Conservation (phyloP, 2,113 vertebrate species). For the Zosterops japonicus region DNA sequence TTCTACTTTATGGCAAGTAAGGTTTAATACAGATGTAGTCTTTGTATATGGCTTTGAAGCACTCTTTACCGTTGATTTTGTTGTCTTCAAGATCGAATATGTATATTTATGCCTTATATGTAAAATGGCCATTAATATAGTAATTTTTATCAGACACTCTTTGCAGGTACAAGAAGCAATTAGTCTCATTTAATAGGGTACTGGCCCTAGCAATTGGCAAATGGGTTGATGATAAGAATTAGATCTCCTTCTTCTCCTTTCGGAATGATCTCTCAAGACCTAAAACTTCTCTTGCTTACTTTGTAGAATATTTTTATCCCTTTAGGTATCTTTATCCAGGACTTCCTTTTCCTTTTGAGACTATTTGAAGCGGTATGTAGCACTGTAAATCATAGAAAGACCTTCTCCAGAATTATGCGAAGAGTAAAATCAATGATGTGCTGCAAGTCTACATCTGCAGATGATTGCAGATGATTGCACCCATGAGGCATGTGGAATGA, state of each 20-base stretch:
- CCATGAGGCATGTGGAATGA: not conserved
- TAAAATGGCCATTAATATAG: not conserved
- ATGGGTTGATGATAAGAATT: not conserved
- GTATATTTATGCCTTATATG: not conserved
- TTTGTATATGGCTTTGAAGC: not conserved
- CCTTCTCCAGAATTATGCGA: not conserved
- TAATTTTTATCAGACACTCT: not conserved
- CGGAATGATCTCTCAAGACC: not conserved
- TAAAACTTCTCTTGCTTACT: not conserved
- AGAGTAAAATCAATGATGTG: slow-evolving; percentile 20
- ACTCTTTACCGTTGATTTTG: not conserved
- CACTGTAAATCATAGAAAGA: not conserved
- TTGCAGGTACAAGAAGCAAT: not conserved
- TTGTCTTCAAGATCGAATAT: not conserved
- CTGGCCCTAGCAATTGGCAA: not conserved
- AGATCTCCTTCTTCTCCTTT: not conserved
- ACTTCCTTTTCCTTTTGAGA: not conserved
- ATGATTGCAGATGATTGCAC: slow-evolving; percentile 44
- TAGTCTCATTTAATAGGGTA: not conserved
- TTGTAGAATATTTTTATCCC: not conserved
- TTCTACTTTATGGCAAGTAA: not conserved
- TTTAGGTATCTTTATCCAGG: not conserved
- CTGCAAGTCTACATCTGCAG: slow-evolving; percentile 22
- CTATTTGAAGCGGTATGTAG: not conserved
- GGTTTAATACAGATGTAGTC: not conserved